Evolutionary conservation across 2,888 invertebrate species (phyloP), one percentile per base, ranked within the genome.

Genomic region (Trissolcus japonicus): DNA sequence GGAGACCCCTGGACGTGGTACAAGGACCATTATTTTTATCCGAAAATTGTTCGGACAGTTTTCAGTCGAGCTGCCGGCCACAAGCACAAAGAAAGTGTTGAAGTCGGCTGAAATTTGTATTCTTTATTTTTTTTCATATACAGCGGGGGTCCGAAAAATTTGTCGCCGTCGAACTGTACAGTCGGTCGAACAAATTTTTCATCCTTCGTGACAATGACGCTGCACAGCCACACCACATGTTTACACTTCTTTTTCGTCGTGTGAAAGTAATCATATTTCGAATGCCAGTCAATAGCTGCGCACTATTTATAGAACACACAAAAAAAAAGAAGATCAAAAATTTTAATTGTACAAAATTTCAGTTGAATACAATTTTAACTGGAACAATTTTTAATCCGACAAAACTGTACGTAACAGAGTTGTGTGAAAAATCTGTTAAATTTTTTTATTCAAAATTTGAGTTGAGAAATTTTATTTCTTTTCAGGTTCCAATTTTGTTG

Each of bases 21-120:
- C 35, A 50, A 59, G 55, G 59, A 43, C 56, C 57, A 67, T 67
- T 68, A 35, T 35, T 68, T 68, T 68, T 68, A 68, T 60, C 59
- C 46, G 13, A 59, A 54, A 60, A 60, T 68, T 16, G 46, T 46
- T 19, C 50, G 56, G 35, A 35, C 35, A 35, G 35, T 35, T 35
- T 35, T 35, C 35, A 35, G 9, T 35, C 35, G 35, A 35, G 35
- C 35, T 35, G 35, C 35, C 35, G 35, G 35, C 35, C 35, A 11
- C 61, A 17, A 17, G 7, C 41, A 19, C 41, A 54, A 63, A 63
- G 63, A 63, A 63, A 63, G 63, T 62, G 62, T 62, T 62, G 53
- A 62, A 35, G 16, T 51, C 7, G 13, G 9, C 51, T 62, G 53
- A 19, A 62, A 21, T 41, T 21, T 29, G 13, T 29, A 29, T 16